Evolutionary conservation across 1,140 invertebrate genomes (phyloP), one percentile per base, ranked within the genome.

Genomic region (Bombus turneri): DNA sequence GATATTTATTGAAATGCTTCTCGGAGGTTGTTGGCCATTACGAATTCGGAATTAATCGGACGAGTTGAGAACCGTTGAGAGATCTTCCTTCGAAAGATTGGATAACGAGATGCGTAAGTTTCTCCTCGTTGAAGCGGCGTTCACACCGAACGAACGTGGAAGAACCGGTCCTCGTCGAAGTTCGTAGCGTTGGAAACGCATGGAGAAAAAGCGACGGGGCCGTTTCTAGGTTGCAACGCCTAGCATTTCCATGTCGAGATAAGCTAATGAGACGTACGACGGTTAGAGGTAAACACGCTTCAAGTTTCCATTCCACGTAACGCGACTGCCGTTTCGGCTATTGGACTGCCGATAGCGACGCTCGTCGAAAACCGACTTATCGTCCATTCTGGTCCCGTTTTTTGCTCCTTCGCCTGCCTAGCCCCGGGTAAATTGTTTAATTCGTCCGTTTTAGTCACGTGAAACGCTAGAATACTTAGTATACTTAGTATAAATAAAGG

Each of bases 241-340:
- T 73, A n/a, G 83, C 79, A 85, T 75, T 87, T 80, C 75, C 86
- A 53, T 37, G 76, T 72, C 78, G 31, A 85, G 86, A 85, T 87
- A 85, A 85, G 71, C 83, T 87, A 87, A 87, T 75, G 86, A 87
- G 84, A 81, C 77, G 77, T 47, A 68, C 47, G 53, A 43, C 69
- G 77, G 57, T 66, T 53, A 18, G 77, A 62, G 39, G 59, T 73
- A 62, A 72, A 81, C 39, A 31, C 43, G 47, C 31, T 10, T 31
- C 41, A 81, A 85, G 57, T 62, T 69, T 85, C 69, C 83, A 76
- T 83, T 81, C 47, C 39, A 78, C 75, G 76, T 31, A 74, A 81
- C 71, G n/a, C 47, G 37, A 28, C 22, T n/a, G 43, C 9, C 41
- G 5, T 53, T 31, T 1, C 25, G 31, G 72, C 57, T 13, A 22